Evolutionary conservation across 2,797 vertebrate genomes (phyloP).

Genomic region (Cirrhinus mrigala): DNA sequence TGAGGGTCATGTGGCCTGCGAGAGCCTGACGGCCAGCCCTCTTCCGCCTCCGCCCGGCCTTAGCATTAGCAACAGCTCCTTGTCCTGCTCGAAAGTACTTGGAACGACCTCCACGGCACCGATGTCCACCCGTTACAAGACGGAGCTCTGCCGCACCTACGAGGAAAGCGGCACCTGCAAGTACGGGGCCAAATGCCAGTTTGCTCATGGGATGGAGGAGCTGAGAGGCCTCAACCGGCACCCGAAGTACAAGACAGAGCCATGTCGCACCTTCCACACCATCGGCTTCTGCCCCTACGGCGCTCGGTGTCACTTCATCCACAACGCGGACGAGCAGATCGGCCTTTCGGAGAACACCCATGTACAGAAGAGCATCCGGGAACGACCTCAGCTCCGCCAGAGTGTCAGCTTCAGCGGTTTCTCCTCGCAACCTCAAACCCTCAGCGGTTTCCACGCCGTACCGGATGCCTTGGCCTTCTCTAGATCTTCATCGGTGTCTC

Average conservation of each 20-base stretch:
- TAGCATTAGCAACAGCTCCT: slow-evolving; percentile 65
- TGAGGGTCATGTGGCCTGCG: slow-evolving; percentile 68
- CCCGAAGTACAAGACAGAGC: slow-evolving; percentile 87
- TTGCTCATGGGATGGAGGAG: slow-evolving; percentile 82
- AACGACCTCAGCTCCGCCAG: slow-evolving; percentile 76
- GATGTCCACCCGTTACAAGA: slow-evolving; percentile 84
- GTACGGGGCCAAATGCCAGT: slow-evolving; percentile 85
- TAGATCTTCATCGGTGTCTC: slow-evolving; percentile 74
- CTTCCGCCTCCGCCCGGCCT: slow-evolving; percentile 73
- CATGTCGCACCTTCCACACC: slow-evolving; percentile 85
- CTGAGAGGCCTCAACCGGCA: slow-evolving; percentile 80
- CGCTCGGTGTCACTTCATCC: slow-evolving; percentile 86
- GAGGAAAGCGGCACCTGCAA: slow-evolving; percentile 83
- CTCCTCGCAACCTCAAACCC: slow-evolving; percentile 68
- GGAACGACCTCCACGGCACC: slow-evolving; percentile 56
- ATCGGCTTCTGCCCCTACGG: slow-evolving; percentile 86
- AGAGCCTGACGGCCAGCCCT: slow-evolving; percentile 50
- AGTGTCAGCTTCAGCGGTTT: slow-evolving; percentile 84
- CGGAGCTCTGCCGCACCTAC: slow-evolving; percentile 83
- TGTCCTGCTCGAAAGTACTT: slow-evolving; percentile 56
- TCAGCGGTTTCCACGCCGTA: slow-evolving; percentile 69
- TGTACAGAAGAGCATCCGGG: slow-evolving; percentile 57
- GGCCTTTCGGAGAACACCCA: not conserved
- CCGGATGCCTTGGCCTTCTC: slow-evolving; percentile 70
- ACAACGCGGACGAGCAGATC: slow-evolving; percentile 80